Conservation (phyloP, 2,888 invertebrate species). For the Stenotaenia linearis region DNA sequence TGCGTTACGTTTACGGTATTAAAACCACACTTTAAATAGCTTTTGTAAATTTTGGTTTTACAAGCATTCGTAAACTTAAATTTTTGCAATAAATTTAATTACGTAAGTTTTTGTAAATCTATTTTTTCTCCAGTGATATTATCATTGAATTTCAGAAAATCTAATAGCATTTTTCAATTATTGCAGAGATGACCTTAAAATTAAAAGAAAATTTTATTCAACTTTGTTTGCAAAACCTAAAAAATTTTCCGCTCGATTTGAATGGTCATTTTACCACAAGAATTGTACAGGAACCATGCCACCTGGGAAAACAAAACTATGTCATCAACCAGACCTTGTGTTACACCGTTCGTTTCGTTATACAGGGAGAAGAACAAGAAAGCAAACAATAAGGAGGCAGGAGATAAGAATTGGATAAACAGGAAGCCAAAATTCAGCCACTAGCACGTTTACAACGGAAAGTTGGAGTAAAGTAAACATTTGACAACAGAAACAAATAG, state of each 20-base stretch:
- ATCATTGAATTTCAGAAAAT: not conserved
- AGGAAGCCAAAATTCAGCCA: not conserved
- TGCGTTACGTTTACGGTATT: too few species aligned
- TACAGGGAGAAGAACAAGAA: not conserved
- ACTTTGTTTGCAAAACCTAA: not conserved
- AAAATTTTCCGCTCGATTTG: not conserved
- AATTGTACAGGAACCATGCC: not conserved
- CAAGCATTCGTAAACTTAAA: too few species aligned
- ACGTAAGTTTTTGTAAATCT: too few species aligned
- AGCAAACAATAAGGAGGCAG: not conserved
- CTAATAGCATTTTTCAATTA: not conserved
- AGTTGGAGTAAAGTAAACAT: not conserved
- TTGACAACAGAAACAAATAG: not conserved
- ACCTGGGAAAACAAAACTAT: not conserved
- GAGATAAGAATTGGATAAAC: constrained; percentile 4
- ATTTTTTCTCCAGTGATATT: too few species aligned
- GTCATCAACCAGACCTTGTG: not conserved
- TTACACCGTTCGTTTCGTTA: not conserved
- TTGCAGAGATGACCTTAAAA: not conserved
- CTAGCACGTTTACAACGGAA: not conserved
- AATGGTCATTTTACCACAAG: not conserved
- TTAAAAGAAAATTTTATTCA: not conserved
- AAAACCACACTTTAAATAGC: too few species aligned
- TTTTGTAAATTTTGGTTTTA: too few species aligned
- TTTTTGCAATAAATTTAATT: too few species aligned